These are phyloP conservation scores for Conops quadrifasciatus DNA, from an alignment of 2,888 invertebrate species.

Conservation along the genomic window DNA sequence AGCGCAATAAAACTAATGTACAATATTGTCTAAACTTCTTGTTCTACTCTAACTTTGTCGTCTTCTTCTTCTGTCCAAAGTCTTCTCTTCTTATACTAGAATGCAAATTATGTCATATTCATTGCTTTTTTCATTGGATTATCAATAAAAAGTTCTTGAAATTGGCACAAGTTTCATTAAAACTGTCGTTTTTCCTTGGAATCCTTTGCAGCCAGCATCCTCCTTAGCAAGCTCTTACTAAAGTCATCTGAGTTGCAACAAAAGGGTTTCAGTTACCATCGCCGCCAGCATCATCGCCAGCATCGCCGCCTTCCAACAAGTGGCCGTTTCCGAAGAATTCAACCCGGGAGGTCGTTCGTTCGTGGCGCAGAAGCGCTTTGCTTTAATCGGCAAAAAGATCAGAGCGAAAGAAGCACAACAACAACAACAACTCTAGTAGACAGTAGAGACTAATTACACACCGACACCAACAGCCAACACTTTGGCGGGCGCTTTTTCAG, in stretches of 20 bases:
- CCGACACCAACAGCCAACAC: slow-evolving; percentile 35
- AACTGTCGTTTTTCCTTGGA: slow-evolving; percentile 6
- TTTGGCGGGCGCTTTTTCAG: slow-evolving; percentile 28
- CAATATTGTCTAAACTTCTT: neutral
- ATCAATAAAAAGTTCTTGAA: no score
- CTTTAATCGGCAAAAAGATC: slow-evolving; percentile 38
- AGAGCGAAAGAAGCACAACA: slow-evolving; percentile 20
- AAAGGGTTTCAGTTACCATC: slow-evolving; percentile 18
- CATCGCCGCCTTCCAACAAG: slow-evolving; percentile 2
- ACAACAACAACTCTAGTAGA: neutral
- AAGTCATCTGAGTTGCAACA: neutral
- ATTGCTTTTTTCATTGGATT: no score
- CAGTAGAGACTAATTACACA: slow-evolving; percentile 52
- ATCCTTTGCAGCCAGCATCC: neutral
- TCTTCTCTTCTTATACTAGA: neutral
- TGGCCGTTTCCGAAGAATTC: slow-evolving; percentile 41
- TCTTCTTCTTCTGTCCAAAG: neutral
- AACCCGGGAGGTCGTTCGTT: slow-evolving; percentile 43
- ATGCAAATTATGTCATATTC: neutral
- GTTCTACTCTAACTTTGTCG: neutral
- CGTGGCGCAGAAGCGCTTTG: slow-evolving; percentile 25
- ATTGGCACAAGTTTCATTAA: neutral
- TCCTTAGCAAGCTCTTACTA: neutral
- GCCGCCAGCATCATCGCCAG: neutral
- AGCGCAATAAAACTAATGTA: slow-evolving; percentile 12